Base-by-base conservation (phyloP, 2,797 vertebrate genomes). In the Chanos chanos region DNA sequence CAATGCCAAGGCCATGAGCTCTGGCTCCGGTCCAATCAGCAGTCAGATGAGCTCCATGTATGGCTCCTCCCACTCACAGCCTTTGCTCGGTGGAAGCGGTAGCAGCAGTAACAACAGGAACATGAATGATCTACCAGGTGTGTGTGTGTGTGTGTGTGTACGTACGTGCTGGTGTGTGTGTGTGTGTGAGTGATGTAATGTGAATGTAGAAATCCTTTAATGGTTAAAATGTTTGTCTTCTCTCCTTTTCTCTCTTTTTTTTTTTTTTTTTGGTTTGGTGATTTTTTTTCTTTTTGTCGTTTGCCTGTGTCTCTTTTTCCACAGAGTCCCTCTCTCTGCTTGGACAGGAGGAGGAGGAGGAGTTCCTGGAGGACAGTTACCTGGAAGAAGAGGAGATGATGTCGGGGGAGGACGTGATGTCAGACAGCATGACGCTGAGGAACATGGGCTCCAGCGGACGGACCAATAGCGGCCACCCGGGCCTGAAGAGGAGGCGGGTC, bases 361-460 rank as follows among this genome's bases (percentile, higher is more conserved):
- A 88, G 24, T 90, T 85, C 70, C 75, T 90, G 63, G 87, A 89
- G 45, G 87, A 89, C 1, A 64, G 75, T 54, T 90, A 82, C 74
- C 72, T 89, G 1, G 88, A 89, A 21, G 90, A 90, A 50, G 89
- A 89, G 39, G 87, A 86, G 51, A 73, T 89, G 66, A 85, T 89
- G 66, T 75, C 83, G 18, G 83, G 84, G 13, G 87, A 84, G 47
- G 85, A 89, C 49, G 81, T 83, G 45, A 76, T 91, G 71, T 69
- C 82, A 39, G 83, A 88, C 4, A 69, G 61, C 52, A 86, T 89
- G 34, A 80, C 63, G 16, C 19, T 73, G 28, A 53, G 64, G 7
- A 69, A 57, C 22, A 66, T 76, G 5, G 66, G 65, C 3, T 44
- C 66, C 21, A 45, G 66, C 13, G 65, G 54, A 9, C 64, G 69